Evolutionary conservation across 2,797 vertebrate genomes (phyloP).

Genomic region (Pangasius djambal): DNA sequence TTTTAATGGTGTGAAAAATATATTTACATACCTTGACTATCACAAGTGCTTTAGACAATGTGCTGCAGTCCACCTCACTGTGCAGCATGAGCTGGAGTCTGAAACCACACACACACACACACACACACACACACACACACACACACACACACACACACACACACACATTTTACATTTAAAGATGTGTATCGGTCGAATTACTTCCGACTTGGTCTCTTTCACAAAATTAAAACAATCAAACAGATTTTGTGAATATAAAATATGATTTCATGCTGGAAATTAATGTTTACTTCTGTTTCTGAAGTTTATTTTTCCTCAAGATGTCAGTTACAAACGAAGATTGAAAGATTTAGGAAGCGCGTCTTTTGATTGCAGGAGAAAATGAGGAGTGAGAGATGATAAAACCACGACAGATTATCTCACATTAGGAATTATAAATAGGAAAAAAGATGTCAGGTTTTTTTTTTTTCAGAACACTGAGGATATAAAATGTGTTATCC

Average conservation of each 20-base stretch:
- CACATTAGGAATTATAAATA: not conserved
- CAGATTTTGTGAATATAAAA: not conserved
- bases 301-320: not conserved
- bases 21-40: not conserved
- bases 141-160: slow-evolving; percentile 4
- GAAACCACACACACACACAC: not conserved
- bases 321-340: not conserved
- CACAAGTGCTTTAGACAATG: not conserved
- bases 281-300: not conserved
- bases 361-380: not conserved
- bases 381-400: not conserved
- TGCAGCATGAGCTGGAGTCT: slow-evolving; percentile 20
- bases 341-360: not conserved
- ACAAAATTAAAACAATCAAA: not conserved
- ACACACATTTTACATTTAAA: not conserved
- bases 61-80: slow-evolving; percentile 24
- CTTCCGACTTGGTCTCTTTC: not conserved
- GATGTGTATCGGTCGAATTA: not conserved
- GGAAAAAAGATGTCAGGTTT: not conserved
- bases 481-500: not conserved
- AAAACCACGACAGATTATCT: not conserved
- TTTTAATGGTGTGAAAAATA: not conserved
- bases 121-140: slow-evolving; percentile 14
- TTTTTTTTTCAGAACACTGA: not conserved
- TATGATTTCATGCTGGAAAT: not conserved